Conservation (phyloP, 2,797 vertebrate species). For the Pseudochaenichthys georgianus region DNA sequence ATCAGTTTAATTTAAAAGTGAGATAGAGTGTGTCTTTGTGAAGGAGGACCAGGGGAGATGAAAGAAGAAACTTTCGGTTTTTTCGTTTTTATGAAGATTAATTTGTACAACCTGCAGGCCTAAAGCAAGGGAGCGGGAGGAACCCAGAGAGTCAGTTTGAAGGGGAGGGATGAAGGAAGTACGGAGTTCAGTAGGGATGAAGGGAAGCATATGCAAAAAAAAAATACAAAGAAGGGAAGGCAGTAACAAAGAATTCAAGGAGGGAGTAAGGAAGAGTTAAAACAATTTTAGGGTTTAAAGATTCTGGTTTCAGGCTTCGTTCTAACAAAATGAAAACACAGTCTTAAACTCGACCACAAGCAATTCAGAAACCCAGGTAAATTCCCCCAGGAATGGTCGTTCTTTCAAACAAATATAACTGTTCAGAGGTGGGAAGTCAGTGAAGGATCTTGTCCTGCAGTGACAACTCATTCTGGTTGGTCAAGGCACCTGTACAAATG, state of each 20-base stretch:
- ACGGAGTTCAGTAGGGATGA: slow-evolving; percentile 25
- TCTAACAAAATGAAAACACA: slow-evolving; percentile 15
- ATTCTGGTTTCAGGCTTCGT: slow-evolving; percentile 7
- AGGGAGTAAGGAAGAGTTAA: neutral
- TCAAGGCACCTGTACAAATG: neutral
- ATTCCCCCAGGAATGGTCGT: neutral
- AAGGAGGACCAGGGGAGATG: slow-evolving; percentile 64
- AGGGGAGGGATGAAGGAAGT: slow-evolving; percentile 17
- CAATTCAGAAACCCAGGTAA: neutral
- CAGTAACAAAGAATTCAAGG: neutral
- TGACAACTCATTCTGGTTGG: neutral
- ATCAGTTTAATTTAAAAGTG: slow-evolving; percentile 77
- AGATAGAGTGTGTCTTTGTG: slow-evolving; percentile 45
- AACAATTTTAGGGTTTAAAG: neutral
- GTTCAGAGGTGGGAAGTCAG: neutral
- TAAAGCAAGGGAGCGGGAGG: slow-evolving; percentile 32
- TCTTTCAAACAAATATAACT: neutral
- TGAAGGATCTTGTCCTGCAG: neutral
- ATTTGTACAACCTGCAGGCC: slow-evolving; percentile 74
- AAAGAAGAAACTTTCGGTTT: slow-evolving; percentile 63
- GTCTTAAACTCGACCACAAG: neutral
- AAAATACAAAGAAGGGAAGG: slow-evolving; percentile 18
- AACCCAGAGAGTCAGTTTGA: slow-evolving; percentile 32
- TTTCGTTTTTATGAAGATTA: slow-evolving; percentile 72
- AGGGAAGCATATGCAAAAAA: neutral